phyloP scores from a whole-genome alignment of 2,113 vertebrate species.

The Anolis carolinensis region DNA sequence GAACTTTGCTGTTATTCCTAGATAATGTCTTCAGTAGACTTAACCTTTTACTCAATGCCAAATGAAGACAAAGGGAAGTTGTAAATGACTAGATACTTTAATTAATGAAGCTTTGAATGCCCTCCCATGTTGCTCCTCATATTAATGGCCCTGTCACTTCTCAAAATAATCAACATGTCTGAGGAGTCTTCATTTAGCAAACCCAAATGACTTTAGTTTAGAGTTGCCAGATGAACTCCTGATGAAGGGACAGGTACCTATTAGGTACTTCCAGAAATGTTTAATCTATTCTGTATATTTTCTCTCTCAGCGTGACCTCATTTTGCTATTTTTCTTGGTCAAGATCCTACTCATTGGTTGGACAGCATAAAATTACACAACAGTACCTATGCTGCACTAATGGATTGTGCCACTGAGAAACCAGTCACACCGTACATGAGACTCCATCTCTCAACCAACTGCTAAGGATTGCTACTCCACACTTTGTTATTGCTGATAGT shows the following conservation, averaged over 20 bases:
- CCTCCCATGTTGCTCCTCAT: background rate
- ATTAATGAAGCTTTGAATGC: background rate
- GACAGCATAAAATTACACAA: no score
- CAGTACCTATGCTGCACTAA: no score
- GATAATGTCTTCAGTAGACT: background rate
- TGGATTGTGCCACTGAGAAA: no score
- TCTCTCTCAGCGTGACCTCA: no score
- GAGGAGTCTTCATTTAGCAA: background rate
- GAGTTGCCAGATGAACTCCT: background rate
- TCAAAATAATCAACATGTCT: background rate
- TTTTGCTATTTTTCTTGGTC: no score
- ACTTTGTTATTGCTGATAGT: no score
- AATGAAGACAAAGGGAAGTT: background rate
- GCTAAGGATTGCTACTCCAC: no score
- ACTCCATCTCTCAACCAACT: no score
- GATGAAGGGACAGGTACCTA: background rate
- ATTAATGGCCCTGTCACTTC: background rate
- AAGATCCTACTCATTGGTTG: no score
- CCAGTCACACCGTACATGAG: no score
- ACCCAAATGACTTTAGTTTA: background rate
- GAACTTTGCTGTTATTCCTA: background rate
- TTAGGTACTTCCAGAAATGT: background rate
- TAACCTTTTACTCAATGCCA: background rate
- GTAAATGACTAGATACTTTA: background rate
- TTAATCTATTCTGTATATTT: no score